Conservation (phyloP, 2,888 invertebrate genomes). For the Leptinotarsa peninsularis region DNA sequence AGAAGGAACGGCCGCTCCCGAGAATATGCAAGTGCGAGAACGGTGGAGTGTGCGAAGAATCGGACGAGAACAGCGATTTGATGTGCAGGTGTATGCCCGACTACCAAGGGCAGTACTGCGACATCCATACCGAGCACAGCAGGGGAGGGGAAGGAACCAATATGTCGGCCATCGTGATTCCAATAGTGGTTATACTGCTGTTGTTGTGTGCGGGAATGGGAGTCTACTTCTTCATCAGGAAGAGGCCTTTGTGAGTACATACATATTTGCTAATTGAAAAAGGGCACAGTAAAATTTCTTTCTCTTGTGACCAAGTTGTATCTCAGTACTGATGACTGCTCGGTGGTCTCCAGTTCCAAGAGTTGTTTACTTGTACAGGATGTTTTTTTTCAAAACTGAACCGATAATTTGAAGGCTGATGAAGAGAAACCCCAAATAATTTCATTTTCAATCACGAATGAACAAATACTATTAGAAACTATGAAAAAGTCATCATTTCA, state of each 20-base stretch:
- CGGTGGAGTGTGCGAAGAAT: conserved; percentile 81
- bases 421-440: too few species aligned
- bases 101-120: conserved; percentile 81
- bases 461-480: too few species aligned
- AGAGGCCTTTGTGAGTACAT: conserved; percentile 83
- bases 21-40: conserved; percentile 87
- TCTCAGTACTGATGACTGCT: too few species aligned
- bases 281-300: too few species aligned
- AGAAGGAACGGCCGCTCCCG: conserved; percentile 80
- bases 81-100: conserved; percentile 80
- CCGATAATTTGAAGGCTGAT: too few species aligned
- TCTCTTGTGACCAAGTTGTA: too few species aligned
- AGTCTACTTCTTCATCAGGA: conserved; percentile 84
- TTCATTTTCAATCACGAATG: too few species aligned
- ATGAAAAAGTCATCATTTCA: too few species aligned
- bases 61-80: conserved; percentile 70
- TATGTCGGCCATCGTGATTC: conserved; percentile 84
- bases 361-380: too few species aligned
- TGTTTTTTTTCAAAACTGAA: too few species aligned
- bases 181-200: conserved; percentile 82
- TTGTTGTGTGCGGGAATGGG: conserved; percentile 80
- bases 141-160: conserved; percentile 70
- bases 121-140: conserved; percentile 73
- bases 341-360: too few species aligned
- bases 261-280: background rate